A percentile compares a stretch with the other conserved stretches of the same genome.
These are phyloP conservation scores for Neolamprologus ventralis DNA, from an alignment of 2,113 vertebrate genomes.

Conservation along the genomic window DNA sequence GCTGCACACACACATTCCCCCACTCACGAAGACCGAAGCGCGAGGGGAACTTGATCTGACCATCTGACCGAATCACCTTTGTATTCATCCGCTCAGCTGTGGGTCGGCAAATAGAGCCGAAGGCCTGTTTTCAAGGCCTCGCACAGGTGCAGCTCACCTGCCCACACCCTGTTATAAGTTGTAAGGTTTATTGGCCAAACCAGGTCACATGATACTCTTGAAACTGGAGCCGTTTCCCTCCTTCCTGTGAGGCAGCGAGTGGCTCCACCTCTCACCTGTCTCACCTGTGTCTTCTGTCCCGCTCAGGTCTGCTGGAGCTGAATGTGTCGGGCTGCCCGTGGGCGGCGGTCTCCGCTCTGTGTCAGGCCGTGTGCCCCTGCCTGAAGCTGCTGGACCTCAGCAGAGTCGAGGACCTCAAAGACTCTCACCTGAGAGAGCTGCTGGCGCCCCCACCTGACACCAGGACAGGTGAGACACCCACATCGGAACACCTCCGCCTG, in stretches of 20 bases:
- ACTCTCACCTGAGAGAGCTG: slow-evolving; percentile 85
- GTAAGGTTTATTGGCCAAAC: background rate
- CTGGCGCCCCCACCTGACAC: slow-evolving; percentile 78
- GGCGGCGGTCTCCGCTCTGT: slow-evolving; percentile 82
- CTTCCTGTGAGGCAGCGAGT: background rate
- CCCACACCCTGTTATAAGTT: background rate
- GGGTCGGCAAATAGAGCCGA: background rate
- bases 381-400: slow-evolving; percentile 83
- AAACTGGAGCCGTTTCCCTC: background rate
- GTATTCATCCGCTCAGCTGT: background rate
- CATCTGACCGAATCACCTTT: background rate
- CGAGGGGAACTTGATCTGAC: background rate
- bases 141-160: background rate
- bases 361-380: slow-evolving; percentile 82
- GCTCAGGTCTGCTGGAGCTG: slow-evolving; percentile 81
- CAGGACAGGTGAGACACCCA: slow-evolving; percentile 70
- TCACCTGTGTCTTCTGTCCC: background rate
- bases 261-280: background rate
- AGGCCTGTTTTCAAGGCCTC: background rate
- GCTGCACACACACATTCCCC: background rate
- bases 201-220: background rate
- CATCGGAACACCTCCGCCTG: background rate
- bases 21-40: background rate
- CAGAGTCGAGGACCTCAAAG: slow-evolving; percentile 85
- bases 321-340: slow-evolving; percentile 81